These are phyloP conservation scores for Aromia moschata DNA, from an alignment of 2,888 invertebrate species.

Conservation along the genomic window DNA sequence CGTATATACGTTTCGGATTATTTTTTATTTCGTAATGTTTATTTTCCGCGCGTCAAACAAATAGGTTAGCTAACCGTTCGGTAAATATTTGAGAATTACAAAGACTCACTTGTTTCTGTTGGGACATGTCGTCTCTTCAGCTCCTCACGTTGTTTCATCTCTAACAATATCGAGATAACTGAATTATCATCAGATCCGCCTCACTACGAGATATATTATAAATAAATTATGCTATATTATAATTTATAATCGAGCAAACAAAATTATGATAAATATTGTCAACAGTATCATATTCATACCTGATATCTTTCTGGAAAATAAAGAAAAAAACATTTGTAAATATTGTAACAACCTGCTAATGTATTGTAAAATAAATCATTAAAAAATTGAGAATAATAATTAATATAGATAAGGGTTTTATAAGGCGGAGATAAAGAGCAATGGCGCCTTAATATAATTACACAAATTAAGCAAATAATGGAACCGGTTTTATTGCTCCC, in stretches of 20 bases:
- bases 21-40: conserved; percentile 13
- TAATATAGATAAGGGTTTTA: conserved; percentile 42
- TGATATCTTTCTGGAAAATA: conserved; percentile 42
- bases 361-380: conserved; percentile 46
- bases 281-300: conserved; percentile 42
- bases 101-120: conserved; percentile 35
- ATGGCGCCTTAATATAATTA: conserved; percentile 41
- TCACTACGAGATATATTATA: conserved; percentile 36
- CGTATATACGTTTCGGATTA: not conserved
- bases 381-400: conserved; percentile 44
- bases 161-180: conserved; percentile 51
- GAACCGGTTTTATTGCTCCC: conserved; percentile 25
- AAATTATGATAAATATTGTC: conserved; percentile 44
- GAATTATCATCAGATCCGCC: conserved; percentile 40
- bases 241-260: conserved; percentile 44
- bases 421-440: conserved; percentile 39
- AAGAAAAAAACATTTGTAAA: conserved; percentile 42
- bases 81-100: conserved; percentile 18
- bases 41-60: not conserved
- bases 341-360: conserved; percentile 45
- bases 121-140: conserved; percentile 32
- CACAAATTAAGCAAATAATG: conserved; percentile 37
- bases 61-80: conserved; percentile 6
- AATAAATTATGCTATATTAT: conserved; percentile 41
- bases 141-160: conserved; percentile 43